Conservation (phyloP, 2,797 vertebrate species). For the Sus cebifrons region DNA sequence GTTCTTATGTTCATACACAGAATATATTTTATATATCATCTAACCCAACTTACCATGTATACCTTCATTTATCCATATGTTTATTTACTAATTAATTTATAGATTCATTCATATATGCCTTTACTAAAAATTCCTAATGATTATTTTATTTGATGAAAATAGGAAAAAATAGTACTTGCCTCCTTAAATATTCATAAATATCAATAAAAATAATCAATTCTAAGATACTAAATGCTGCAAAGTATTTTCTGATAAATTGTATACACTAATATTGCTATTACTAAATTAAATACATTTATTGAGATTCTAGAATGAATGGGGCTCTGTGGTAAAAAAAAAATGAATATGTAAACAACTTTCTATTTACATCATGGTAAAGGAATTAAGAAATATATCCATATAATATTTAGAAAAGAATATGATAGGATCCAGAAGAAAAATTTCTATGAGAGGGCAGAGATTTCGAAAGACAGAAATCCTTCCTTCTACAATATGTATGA, state of each 20-base stretch:
- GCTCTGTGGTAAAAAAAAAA: background rate
- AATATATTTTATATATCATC: background rate
- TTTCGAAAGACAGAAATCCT: background rate
- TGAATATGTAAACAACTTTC: background rate
- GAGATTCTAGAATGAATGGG: background rate
- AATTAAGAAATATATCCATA: background rate
- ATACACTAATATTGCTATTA: background rate
- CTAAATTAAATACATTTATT: slow-evolving; percentile 4
- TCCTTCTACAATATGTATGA: background rate
- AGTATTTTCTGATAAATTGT: background rate
- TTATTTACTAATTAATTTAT: background rate
- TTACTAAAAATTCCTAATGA: background rate
- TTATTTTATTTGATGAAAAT: slow-evolving; percentile 46
- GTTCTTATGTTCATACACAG: background rate
- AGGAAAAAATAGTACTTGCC: background rate
- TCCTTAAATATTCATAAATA: slow-evolving; percentile 12
- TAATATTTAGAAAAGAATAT: background rate
- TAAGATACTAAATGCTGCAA: background rate
- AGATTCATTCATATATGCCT: background rate
- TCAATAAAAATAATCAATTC: slow-evolving; percentile 53
- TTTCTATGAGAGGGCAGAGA: background rate
- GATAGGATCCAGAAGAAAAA: background rate
- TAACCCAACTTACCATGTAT: background rate
- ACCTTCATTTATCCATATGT: background rate
- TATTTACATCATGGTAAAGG: background rate